Percentiles rank a stretch among this genome's conserved stretches.
Evolutionary conservation across 2,113 vertebrate species (phyloP).

Genomic region (Chascanopsetta lugubris): DNA sequence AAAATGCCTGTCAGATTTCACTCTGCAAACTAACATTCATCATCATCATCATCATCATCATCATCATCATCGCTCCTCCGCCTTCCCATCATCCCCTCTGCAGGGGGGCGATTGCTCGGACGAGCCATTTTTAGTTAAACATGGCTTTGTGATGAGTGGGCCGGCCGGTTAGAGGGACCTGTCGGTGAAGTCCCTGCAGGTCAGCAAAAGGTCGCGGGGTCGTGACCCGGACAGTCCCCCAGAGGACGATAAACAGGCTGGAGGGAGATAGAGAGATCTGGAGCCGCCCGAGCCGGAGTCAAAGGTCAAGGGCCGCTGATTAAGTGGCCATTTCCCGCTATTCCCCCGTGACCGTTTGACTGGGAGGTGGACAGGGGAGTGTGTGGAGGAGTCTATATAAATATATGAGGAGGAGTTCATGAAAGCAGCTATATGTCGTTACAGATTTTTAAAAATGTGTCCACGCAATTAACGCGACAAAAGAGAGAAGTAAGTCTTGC

Average conservation of each 20-base stretch:
- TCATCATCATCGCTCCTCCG: conserved; percentile 4
- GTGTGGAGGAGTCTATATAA: conserved; percentile 22
- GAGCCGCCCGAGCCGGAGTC: conserved; percentile 44
- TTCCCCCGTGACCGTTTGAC: conserved; percentile 67
- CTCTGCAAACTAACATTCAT: conserved; percentile 13
- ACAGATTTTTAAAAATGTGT: no score
- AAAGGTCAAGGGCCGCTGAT: conserved; percentile 77
- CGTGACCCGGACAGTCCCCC: conserved; percentile 68
- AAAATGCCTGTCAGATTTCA: conserved; percentile 30
- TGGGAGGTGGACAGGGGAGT: conserved; percentile 32
- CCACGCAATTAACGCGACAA: no score
- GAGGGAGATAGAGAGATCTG: conserved; percentile 62
- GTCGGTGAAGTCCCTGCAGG: conserved; percentile 59
- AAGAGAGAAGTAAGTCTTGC: no score
- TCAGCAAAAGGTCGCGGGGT: conserved; percentile 63
- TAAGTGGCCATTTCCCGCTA: conserved; percentile 75
- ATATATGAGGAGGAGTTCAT: conserved; percentile 40
- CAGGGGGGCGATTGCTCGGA: conserved; percentile 16
- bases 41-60: background rate
- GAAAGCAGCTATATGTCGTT: no score
- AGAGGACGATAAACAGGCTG: conserved; percentile 73
- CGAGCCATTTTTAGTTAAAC: conserved; percentile 17
- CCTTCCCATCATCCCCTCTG: background rate
- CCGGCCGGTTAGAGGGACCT: conserved; percentile 47
- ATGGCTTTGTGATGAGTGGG: conserved; percentile 52